phyloP scores from a whole-genome alignment of 2,113 vertebrate species.

The Centropus unirufus region DNA sequence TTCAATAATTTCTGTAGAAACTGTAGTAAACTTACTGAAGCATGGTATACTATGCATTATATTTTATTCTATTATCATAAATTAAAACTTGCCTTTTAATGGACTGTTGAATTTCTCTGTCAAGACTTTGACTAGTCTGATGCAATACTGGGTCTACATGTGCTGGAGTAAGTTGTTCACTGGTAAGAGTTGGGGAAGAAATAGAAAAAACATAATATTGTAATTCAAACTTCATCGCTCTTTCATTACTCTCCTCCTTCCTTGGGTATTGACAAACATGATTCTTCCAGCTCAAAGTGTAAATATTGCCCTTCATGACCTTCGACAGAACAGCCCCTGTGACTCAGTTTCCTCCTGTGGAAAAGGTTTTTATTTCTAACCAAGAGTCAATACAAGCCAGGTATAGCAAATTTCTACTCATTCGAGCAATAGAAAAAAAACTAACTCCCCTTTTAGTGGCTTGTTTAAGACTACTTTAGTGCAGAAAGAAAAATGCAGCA shows the following conservation, averaged over 20 bases:
- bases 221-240: not conserved
- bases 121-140: not conserved
- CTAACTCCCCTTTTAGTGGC: not conserved
- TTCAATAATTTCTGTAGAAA: not conserved
- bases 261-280: not conserved
- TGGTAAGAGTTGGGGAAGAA: not conserved
- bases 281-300: not conserved
- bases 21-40: not conserved
- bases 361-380: not conserved
- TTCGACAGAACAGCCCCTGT: fast-evolving
- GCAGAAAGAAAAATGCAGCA: not conserved
- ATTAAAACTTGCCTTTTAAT: not conserved
- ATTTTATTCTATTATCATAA: not conserved
- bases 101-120: not conserved
- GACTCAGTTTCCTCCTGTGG: not conserved
- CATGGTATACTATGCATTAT: not conserved
- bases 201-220: not conserved
- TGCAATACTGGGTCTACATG: not conserved
- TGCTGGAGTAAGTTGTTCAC: not conserved
- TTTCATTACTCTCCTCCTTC: not conserved
- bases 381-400: not conserved
- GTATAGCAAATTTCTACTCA: not conserved
- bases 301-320: not conserved
- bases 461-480: not conserved
- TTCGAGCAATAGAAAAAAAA: not conserved